Evolutionary conservation across 1,140 invertebrate species (phyloP).

Genomic region (Cepaea nemoralis): DNA sequence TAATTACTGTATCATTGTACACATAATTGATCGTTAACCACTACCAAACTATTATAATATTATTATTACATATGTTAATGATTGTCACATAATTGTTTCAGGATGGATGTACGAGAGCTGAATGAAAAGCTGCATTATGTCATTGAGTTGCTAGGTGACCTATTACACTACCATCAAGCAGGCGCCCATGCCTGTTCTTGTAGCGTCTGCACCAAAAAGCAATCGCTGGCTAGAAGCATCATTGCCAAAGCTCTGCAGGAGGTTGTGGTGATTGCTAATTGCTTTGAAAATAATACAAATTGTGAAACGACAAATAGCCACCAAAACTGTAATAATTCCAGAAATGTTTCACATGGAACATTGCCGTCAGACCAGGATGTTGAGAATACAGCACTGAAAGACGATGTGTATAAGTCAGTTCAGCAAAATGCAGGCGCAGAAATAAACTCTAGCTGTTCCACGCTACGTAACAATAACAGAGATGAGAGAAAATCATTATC

Average conservation of each 20-base stretch:
- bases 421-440: too few relatives aligned
- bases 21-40: too few relatives aligned
- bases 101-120: not conserved
- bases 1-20: too few relatives aligned
- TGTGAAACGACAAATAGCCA: not conserved
- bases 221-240: constrained; percentile 7
- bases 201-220: constrained; percentile 6
- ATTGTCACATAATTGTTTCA: too few relatives aligned
- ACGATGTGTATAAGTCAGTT: too few relatives aligned
- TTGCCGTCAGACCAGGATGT: not conserved
- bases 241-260: constrained; percentile 28
- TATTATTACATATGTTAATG: too few relatives aligned
- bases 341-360: not conserved
- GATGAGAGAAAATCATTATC: not conserved
- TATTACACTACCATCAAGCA: constrained; percentile 2
- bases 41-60: too few relatives aligned
- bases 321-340: not conserved
- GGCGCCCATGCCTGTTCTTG: constrained; percentile 1
- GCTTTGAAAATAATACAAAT: not conserved
- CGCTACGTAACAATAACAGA: not conserved
- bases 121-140: constrained; percentile 3
- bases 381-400: not conserved
- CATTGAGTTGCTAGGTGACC: not conserved
- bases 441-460: not conserved
- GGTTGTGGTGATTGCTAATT: not conserved